phyloP scores from a whole-genome alignment of 2,888 invertebrate genomes.

The Drosophila demipolita region DNA sequence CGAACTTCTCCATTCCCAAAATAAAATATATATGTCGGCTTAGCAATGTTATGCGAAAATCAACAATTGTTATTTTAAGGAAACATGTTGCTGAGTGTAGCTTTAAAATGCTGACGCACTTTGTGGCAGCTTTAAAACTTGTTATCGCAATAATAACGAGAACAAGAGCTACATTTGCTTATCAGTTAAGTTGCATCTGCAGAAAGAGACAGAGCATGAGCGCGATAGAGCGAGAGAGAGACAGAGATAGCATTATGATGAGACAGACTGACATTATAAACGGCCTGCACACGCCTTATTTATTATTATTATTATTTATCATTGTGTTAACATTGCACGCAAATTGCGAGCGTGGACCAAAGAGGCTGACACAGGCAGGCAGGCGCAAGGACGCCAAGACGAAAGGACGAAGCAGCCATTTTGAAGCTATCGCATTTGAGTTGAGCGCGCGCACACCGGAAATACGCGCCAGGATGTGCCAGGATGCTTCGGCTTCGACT shows the following conservation, averaged over 20 bases:
- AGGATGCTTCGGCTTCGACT: constrained; percentile 54
- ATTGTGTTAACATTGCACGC: constrained; percentile 59
- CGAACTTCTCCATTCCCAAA: neutral
- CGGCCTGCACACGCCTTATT: constrained; percentile 84
- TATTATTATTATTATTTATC: constrained; percentile 81
- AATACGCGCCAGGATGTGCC: constrained; percentile 75
- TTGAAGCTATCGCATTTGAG: constrained; percentile 72
- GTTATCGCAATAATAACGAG: constrained; percentile 7
- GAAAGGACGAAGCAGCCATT: constrained; percentile 64
- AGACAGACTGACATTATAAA: constrained; percentile 76
- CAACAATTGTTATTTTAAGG: neutral
- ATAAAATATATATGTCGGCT: neutral
- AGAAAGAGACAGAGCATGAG: neutral
- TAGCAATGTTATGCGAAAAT: neutral
- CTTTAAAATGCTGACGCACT: constrained; percentile 35
- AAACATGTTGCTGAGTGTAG: neutral
- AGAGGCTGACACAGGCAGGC: constrained; percentile 17
- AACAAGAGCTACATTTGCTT: constrained; percentile 21
- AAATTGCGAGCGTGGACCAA: constrained; percentile 53
- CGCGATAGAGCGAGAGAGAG: constrained; percentile 7
- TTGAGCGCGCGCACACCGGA: constrained; percentile 76
- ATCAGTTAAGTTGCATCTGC: constrained; percentile 49
- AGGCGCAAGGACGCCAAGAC: constrained; percentile 14
- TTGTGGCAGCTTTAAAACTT: constrained; percentile 32
- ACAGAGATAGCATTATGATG: neutral